Conservation (phyloP, 2,888 invertebrate genomes). For the Tinea pellionella region DNA sequence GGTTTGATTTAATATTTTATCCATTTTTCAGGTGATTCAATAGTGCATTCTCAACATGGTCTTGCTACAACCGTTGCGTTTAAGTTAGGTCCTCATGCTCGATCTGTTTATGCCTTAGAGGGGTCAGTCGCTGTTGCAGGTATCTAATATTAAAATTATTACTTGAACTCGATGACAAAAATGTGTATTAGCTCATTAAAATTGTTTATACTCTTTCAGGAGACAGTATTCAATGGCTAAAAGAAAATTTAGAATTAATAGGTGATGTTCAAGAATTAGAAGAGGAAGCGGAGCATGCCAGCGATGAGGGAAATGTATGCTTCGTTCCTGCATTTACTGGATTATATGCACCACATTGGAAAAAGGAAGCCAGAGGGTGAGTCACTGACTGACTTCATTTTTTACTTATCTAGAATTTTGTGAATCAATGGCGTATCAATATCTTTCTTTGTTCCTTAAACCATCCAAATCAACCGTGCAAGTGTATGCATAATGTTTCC, state of each 20-base stretch:
- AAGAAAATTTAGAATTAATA: slow-evolving; percentile 85
- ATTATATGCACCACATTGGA: slow-evolving; percentile 96
- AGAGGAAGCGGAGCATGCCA: slow-evolving; percentile 42
- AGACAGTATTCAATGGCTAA: slow-evolving; percentile 89
- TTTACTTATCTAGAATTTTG: not conserved
- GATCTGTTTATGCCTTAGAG: slow-evolving; percentile 88
- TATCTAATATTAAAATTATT: slow-evolving; percentile 19
- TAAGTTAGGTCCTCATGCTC: slow-evolving; percentile 81
- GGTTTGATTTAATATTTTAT: no score
- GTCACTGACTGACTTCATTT: slow-evolving; percentile 16
- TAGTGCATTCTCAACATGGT: slow-evolving; percentile 87
- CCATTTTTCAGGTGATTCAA: slow-evolving; percentile 60
- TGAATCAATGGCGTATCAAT: no score
- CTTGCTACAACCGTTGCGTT: slow-evolving; percentile 93
- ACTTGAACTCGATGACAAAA: not conserved
- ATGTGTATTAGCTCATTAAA: no score
- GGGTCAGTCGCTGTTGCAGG: slow-evolving; percentile 91
- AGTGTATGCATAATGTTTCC: no score
- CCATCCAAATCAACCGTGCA: no score
- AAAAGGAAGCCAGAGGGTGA: slow-evolving; percentile 86
- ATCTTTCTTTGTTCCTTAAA: no score
- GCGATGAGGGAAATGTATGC: slow-evolving; percentile 81
- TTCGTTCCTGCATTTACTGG: slow-evolving; percentile 99
- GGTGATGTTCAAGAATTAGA: slow-evolving; percentile 75
- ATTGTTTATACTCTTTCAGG: slow-evolving; percentile 41